phyloP scores from a whole-genome alignment of 1,140 invertebrate species.

The Ostrea denselamellosa region DNA sequence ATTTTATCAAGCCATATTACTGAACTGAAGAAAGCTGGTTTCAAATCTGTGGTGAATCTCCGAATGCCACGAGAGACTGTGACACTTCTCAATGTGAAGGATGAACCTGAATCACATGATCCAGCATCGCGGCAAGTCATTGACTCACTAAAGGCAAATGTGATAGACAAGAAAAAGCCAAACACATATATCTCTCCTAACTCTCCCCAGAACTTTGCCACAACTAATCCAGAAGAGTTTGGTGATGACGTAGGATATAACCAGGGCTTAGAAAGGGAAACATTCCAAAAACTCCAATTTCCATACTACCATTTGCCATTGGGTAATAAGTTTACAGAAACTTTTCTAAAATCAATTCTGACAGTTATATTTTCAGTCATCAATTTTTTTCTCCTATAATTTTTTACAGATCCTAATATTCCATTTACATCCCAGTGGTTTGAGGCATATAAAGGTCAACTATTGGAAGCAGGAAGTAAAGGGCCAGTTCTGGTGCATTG shows the following conservation, averaged over 20 bases:
- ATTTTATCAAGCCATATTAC: constrained; percentile 64
- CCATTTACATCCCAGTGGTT: constrained; percentile 37
- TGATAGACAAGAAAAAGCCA: constrained; percentile 61
- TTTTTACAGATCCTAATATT: constrained; percentile 11
- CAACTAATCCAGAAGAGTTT: constrained; percentile 69
- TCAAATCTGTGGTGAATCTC: constrained; percentile 69
- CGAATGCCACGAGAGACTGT: constrained; percentile 67
- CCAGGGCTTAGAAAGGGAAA: constrained; percentile 61
- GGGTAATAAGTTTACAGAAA: constrained; percentile 47
- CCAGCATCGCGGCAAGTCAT: constrained; percentile 59
- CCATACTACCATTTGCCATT: constrained; percentile 70
- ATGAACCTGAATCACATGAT: constrained; percentile 53
- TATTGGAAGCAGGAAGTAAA: constrained; percentile 59
- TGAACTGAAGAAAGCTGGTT: constrained; percentile 60
- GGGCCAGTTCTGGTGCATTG: constrained; percentile 67
- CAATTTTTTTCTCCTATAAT: not conserved
- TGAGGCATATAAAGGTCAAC: constrained; percentile 52
- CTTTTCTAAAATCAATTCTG: not conserved
- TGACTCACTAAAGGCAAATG: constrained; percentile 58
- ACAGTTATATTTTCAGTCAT: not conserved
- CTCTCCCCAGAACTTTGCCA: constrained; percentile 69
- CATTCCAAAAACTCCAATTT: constrained; percentile 58
- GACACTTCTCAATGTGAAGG: constrained; percentile 68
- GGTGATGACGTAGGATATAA: constrained; percentile 75
- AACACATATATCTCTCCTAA: constrained; percentile 63